phyloP scores from a whole-genome alignment of 2,888 invertebrate species.

The Sycophila texana region DNA sequence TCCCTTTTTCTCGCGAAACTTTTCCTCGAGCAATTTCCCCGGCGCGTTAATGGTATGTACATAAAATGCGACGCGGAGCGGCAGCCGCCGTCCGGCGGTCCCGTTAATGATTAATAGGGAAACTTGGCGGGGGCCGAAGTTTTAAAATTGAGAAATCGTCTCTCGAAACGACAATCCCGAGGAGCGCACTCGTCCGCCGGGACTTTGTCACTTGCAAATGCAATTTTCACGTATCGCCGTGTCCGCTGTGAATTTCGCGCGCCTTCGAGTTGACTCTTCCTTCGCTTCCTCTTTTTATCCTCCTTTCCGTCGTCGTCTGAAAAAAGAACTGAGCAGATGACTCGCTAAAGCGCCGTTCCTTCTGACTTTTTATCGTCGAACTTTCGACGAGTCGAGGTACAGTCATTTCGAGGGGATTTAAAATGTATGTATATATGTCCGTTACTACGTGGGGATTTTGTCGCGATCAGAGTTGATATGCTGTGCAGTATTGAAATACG shows the following conservation, averaged over 20 bases:
- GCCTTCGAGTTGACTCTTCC: background rate
- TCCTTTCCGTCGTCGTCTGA: background rate
- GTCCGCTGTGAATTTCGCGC: background rate
- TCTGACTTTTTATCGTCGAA: background rate
- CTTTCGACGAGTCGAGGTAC: background rate
- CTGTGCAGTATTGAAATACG: too few species aligned
- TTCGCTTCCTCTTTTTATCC: background rate
- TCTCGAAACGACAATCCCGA: conserved; percentile 33
- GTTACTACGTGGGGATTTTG: too few species aligned
- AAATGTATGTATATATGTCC: background rate
- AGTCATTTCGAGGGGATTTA: background rate
- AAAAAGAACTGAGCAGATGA: background rate
- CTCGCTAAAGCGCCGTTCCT: background rate
- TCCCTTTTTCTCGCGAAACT: conserved; percentile 20
- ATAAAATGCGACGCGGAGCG: conserved; percentile 17
- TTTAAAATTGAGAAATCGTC: conserved; percentile 45
- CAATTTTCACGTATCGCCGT: conserved; percentile 22
- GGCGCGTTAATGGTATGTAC: conserved; percentile 19
- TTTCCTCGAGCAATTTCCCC: conserved; percentile 31
- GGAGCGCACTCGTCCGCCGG: conserved; percentile 2
- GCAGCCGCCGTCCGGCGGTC: background rate
- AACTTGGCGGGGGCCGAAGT: conserved; percentile 37
- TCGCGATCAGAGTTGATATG: too few species aligned
- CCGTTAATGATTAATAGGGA: conserved; percentile 46
- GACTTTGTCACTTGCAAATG: conserved; percentile 29